A percentile compares a stretch with the other conserved stretches of the same genome.
These are phyloP conservation scores for Ganaspis brasiliensis DNA, from an alignment of 2,888 invertebrate genomes.

Conservation along the genomic window DNA sequence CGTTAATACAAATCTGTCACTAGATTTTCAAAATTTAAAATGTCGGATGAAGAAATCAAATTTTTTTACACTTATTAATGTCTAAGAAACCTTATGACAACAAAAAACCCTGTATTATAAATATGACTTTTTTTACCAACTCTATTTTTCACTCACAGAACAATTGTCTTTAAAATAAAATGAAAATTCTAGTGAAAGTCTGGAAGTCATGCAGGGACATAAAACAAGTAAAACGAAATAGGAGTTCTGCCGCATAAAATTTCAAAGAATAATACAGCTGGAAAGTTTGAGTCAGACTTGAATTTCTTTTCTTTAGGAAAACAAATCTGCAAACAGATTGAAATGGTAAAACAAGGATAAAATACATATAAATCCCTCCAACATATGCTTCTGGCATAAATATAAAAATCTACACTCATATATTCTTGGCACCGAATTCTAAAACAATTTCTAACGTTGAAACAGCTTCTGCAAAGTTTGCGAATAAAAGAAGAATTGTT, in stretches of 20 bases:
- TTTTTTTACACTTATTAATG: no score
- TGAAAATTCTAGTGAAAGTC: background rate
- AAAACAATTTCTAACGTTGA: no score
- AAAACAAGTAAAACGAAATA: background rate
- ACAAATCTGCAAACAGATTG: slow-evolving; percentile 5
- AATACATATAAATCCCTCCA: background rate
- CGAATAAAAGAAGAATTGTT: no score
- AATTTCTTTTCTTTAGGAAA: background rate
- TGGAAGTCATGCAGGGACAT: background rate
- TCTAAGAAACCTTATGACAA: no score
- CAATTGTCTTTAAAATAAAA: background rate
- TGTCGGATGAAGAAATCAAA: no score
- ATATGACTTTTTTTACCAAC: no score
- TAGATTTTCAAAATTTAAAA: no score
- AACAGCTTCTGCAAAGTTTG: no score
- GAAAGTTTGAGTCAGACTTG: background rate
- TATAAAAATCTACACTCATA: background rate
- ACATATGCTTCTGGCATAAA: background rate
- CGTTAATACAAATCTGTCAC: no score
- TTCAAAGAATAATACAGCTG: background rate
- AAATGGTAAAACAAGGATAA: background rate
- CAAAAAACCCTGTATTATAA: no score
- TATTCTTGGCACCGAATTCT: no score
- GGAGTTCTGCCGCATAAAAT: slow-evolving; percentile 8
- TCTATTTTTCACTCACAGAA: no score